These are phyloP conservation scores for Peromyscus melanophrys DNA, from an alignment of 2,797 vertebrate genomes.

Conservation along the genomic window DNA sequence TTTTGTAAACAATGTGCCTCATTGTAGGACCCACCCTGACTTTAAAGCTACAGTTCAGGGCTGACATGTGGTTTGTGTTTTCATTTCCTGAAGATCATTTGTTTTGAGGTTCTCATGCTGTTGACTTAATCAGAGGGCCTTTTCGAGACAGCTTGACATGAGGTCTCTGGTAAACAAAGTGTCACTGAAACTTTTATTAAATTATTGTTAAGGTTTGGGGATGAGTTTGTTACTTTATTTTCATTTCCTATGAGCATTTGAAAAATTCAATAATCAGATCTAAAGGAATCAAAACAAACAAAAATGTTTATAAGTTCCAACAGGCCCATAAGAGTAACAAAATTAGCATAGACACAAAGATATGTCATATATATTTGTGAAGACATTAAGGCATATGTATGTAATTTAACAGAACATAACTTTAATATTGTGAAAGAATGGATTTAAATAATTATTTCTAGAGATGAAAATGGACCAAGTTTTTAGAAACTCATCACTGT, in stretches of 20 bases:
- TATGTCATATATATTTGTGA: not conserved
- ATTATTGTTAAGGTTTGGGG: not conserved
- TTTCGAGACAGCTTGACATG: not conserved
- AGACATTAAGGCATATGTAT: not conserved
- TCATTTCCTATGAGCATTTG: conserved; percentile 22
- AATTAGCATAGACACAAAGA: not conserved
- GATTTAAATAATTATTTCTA: conserved; percentile 2
- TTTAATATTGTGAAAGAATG: conserved; percentile 43
- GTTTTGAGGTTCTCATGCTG: conserved; percentile 40
- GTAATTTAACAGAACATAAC: not conserved
- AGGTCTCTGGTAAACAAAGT: conserved; percentile 48
- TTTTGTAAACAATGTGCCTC: not conserved
- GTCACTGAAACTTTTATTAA: not conserved
- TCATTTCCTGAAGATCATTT: conserved; percentile 57
- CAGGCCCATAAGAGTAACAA: not conserved
- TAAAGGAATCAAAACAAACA: conserved; percentile 24
- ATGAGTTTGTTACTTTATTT: conserved; percentile 44
- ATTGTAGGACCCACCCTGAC: not conserved
- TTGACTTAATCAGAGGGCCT: conserved; percentile 49
- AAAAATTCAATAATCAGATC: conserved; percentile 26
- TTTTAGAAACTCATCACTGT: conserved; percentile 17
- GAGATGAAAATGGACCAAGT: not conserved
- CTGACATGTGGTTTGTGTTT: conserved; percentile 18
- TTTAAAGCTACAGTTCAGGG: not conserved
- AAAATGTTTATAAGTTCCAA: not conserved